These are phyloP conservation scores for Synodontis membranacea DNA, from an alignment of 2,113 vertebrate genomes.

Conservation along the genomic window DNA sequence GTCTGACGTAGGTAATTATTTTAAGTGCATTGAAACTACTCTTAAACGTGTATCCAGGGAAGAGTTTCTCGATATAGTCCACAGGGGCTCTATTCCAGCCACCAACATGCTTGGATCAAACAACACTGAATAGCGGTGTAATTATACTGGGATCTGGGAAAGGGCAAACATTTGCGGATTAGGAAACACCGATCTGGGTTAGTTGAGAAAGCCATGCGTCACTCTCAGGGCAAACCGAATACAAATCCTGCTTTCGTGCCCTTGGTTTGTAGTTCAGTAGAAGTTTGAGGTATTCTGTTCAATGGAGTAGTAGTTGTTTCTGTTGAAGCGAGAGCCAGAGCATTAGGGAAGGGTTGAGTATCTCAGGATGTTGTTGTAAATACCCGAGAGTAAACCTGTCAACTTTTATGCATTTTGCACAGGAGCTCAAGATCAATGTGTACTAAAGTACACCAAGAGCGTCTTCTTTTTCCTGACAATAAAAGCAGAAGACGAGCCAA, in stretches of 20 bases:
- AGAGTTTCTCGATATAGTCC: constrained; percentile 27
- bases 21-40: neutral
- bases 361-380: constrained; percentile 17
- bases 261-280: constrained; percentile 7
- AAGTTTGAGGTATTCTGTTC: neutral
- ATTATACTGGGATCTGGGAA: constrained; percentile 33
- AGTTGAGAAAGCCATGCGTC: constrained; percentile 36
- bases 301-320: constrained; percentile 27
- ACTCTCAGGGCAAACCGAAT: neutral
- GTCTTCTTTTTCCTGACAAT: neutral
- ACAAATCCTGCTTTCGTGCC: neutral
- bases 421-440: neutral
- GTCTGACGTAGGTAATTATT: neutral
- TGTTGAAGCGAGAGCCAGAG: constrained; percentile 1
- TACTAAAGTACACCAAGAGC: neutral
- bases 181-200: constrained; percentile 37
- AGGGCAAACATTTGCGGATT: constrained; percentile 29
- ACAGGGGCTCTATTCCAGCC: constrained; percentile 9
- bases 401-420: no score
- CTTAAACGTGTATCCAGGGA: constrained; percentile 29
- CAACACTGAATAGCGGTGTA: neutral
- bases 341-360: neutral
- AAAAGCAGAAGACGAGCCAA: neutral
- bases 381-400: neutral
- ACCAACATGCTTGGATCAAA: constrained; percentile 26